Percentiles rank a stretch among this genome's conserved stretches.
These are phyloP conservation scores for Aspiorhynchus laticeps DNA, from an alignment of 2,113 vertebrate genomes.

Conservation along the genomic window DNA sequence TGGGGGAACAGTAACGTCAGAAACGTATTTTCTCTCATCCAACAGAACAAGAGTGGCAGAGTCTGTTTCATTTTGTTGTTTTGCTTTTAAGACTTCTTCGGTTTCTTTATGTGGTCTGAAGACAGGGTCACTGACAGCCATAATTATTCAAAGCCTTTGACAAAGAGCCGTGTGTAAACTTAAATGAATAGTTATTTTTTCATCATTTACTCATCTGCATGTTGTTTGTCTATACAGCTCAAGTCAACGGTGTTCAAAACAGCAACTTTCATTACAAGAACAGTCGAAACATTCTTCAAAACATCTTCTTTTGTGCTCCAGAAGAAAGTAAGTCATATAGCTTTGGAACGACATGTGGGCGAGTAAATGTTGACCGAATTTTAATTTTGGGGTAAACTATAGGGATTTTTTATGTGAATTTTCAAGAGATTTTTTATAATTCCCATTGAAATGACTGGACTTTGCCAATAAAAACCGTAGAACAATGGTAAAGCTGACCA, in stretches of 20 bases:
- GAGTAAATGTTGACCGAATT: not conserved
- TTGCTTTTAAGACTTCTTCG: conserved; percentile 18
- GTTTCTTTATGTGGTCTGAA: conserved; percentile 45
- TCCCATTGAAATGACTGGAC: not conserved
- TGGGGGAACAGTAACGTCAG: not conserved
- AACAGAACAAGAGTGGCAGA: not conserved
- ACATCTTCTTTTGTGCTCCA: not conserved
- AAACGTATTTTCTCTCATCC: not conserved
- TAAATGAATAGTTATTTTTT: not conserved
- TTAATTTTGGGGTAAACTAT: not conserved
- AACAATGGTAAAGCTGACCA: not conserved
- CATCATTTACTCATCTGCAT: not conserved
- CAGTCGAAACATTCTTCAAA: not conserved
- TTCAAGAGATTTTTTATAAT: no score
- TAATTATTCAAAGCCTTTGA: conserved; percentile 35
- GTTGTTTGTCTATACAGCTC: not conserved
- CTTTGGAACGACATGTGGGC: no score
- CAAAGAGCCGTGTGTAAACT: not conserved
- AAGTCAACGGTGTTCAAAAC: not conserved
- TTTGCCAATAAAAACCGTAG: not conserved
- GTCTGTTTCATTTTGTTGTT: not conserved
- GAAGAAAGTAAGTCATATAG: not conserved
- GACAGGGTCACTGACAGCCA: conserved; percentile 38
- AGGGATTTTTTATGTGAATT: no score
- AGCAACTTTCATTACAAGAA: not conserved